Conservation (phyloP, 2,113 vertebrate species). For the Rhinoderma darwinii region DNA sequence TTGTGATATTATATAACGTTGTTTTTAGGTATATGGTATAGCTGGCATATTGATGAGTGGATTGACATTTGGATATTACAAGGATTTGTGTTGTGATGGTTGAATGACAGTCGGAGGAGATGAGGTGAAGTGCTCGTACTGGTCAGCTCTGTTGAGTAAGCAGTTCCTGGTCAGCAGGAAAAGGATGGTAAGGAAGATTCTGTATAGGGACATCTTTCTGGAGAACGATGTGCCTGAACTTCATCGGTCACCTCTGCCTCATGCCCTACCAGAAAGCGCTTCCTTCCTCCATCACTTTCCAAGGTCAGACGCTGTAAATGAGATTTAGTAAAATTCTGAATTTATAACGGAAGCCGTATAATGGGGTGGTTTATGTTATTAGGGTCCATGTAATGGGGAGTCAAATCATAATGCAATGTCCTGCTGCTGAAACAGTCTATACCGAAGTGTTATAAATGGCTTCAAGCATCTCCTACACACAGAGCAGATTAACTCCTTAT, state of each 20-base stretch:
- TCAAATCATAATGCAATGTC: not conserved
- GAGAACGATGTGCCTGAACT: slow-evolving; percentile 73
- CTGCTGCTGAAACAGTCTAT: not conserved
- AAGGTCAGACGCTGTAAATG: slow-evolving; percentile 70
- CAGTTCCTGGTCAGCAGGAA: slow-evolving; percentile 65
- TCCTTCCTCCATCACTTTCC: slow-evolving; percentile 70
- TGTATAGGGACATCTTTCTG: slow-evolving; percentile 61
- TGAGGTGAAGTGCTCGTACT: slow-evolving; percentile 5
- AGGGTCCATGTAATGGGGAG: not conserved
- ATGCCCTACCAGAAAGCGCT: slow-evolving; percentile 68
- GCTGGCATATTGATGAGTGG: not conserved
- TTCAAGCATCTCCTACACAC: not conserved
- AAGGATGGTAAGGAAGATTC: slow-evolving; percentile 62
- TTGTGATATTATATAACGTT: not conserved
- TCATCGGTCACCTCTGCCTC: slow-evolving; percentile 74
- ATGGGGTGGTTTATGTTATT: not conserved
- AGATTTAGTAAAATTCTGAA: not conserved
- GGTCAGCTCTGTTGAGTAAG: slow-evolving; percentile 67
- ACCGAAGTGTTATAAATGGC: not conserved
- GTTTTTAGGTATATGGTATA: not conserved
- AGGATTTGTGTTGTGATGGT: slow-evolving; percentile 11
- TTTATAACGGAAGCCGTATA: not conserved
- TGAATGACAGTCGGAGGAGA: slow-evolving; percentile 5
- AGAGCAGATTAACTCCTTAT: not conserved
- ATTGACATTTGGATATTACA: not conserved